These are phyloP conservation scores for Lasioglossum vierecki DNA, from an alignment of 2,888 invertebrate species.

Conservation along the genomic window DNA sequence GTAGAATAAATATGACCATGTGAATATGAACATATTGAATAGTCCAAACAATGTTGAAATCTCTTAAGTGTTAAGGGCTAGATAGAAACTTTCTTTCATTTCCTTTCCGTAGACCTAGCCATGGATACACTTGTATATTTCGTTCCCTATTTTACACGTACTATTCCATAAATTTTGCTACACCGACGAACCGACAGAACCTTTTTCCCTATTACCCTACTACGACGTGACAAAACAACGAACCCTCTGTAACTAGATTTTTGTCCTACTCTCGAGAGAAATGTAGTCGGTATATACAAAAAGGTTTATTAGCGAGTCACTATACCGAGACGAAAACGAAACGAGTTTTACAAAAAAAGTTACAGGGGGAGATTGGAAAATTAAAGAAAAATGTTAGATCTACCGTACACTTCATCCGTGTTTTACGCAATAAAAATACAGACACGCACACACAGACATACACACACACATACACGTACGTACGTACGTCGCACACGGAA, in stretches of 20 bases:
- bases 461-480: neutral
- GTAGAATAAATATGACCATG: no score
- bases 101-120: neutral
- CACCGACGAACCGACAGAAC: neutral
- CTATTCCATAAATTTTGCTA: neutral
- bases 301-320: neutral
- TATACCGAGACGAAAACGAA: neutral
- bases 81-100: neutral
- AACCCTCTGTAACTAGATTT: neutral
- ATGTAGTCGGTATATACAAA: neutral
- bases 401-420: neutral
- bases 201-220: neutral
- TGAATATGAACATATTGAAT: no score
- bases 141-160: neutral
- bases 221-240: neutral
- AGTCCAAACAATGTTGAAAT: no score
- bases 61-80: no score
- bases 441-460: neutral
- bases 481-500: neutral
- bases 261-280: slow-evolving; percentile 2
- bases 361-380: neutral
- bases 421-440: neutral
- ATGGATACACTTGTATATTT: neutral
- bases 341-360: slow-evolving; percentile 5
- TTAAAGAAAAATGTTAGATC: neutral